These are phyloP conservation scores for Ecliptopera silaceata DNA, from an alignment of 2,888 invertebrate genomes.

Conservation along the genomic window DNA sequence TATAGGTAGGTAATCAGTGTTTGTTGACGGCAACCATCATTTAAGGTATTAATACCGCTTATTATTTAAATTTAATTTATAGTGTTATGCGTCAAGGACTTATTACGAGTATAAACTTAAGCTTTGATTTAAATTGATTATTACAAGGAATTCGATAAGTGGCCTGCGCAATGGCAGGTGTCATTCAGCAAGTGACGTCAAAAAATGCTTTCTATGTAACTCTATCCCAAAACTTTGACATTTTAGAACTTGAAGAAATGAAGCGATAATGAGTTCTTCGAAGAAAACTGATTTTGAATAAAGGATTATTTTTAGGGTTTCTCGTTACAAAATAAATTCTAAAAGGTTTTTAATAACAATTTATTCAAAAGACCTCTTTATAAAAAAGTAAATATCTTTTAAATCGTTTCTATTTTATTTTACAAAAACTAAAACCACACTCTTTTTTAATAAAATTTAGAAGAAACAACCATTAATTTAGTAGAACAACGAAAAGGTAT, in stretches of 20 bases:
- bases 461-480: conserved; percentile 33
- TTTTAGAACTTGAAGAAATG: conserved; percentile 37
- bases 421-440: conserved; percentile 4
- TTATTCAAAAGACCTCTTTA: not conserved
- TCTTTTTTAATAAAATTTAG: conserved; percentile 21
- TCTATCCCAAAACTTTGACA: conserved; percentile 39
- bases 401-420: not conserved
- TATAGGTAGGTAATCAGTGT: no score
- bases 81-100: no score
- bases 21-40: no score
- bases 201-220: conserved; percentile 1
- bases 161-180: no score
- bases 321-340: conserved; percentile 26
- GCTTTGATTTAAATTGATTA: no score
- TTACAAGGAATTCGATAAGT: no score
- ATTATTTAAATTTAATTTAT: no score
- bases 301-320: conserved; percentile 20
- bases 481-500: conserved; percentile 35
- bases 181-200: no score
- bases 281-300: conserved; percentile 24
- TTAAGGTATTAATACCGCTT: no score
- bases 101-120: no score
- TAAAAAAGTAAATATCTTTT: not conserved
- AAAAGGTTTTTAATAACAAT: conserved; percentile 20
- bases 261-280: conserved; percentile 36